Evolutionary conservation across 2,797 vertebrate genomes (phyloP).

Genomic region (Schizothorax lantsangensis): DNA sequence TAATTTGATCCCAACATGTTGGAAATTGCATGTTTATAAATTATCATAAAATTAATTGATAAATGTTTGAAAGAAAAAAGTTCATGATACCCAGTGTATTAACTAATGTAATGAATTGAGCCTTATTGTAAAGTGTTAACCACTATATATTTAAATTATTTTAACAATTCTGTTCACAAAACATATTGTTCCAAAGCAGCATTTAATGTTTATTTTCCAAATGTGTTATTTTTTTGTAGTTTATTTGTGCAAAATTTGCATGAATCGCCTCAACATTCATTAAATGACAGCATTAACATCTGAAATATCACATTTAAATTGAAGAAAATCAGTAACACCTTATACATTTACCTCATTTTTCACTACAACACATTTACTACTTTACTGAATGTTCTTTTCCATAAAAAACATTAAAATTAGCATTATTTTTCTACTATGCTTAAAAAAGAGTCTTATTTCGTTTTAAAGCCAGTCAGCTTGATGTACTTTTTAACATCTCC

Average conservation of each 20-base stretch:
- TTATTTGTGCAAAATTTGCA: slow-evolving; percentile 14
- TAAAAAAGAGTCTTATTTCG: neutral
- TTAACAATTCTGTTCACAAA: neutral
- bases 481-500: slow-evolving; percentile 1
- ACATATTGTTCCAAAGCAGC: slow-evolving; percentile 24
- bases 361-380: neutral
- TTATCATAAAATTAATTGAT: neutral
- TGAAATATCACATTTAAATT: slow-evolving; percentile 19
- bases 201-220: slow-evolving; percentile 4
- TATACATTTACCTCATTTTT: neutral
- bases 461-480: neutral
- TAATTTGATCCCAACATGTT: neutral
- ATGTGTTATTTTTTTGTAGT: neutral
- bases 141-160: neutral
- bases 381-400: slow-evolving; percentile 9
- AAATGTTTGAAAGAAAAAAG: neutral
- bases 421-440: slow-evolving; percentile 4
- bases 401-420: neutral
- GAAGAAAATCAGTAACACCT: neutral
- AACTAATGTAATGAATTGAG: neutral
- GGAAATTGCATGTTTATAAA: neutral
- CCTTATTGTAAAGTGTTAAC: neutral
- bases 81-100: neutral
- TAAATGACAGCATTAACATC: slow-evolving; percentile 10
- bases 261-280: slow-evolving; percentile 19